Evolutionary conservation across 2,888 invertebrate genomes (phyloP).

Genomic region (Parnassius orleans): DNA sequence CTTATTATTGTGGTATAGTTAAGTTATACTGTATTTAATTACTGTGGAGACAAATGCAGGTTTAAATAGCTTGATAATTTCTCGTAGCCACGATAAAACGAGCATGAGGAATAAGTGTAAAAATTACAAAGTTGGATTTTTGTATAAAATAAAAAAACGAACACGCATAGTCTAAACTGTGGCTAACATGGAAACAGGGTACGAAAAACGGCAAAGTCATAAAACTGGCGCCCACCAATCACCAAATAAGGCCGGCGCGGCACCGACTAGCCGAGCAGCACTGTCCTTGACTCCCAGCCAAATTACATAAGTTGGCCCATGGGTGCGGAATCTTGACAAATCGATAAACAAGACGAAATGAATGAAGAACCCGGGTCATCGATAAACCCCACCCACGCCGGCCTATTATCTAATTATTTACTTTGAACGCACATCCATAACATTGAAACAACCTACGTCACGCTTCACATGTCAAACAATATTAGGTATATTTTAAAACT

Average conservation of each 20-base stretch:
- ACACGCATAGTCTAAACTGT: slow-evolving; percentile 61
- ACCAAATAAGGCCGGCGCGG: slow-evolving; percentile 74
- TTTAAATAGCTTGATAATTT: no score
- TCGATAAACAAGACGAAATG: slow-evolving; percentile 74
- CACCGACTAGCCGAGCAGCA: slow-evolving; percentile 65
- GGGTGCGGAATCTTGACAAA: slow-evolving; percentile 76
- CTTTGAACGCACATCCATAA: slow-evolving; percentile 63
- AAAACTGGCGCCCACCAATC: slow-evolving; percentile 80
- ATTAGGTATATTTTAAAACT: no score
- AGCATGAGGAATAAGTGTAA: no score
- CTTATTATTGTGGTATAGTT: no score
- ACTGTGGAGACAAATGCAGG: no score
- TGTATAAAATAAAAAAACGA: slow-evolving; percentile 34
- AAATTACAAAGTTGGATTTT: no score
- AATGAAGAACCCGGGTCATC: slow-evolving; percentile 61
- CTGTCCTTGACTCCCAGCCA: slow-evolving; percentile 79
- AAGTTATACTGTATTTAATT: no score
- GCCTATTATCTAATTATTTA: slow-evolving; percentile 59
- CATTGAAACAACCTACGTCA: slow-evolving; percentile 34
- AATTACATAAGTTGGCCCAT: slow-evolving; percentile 80
- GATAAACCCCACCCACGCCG: slow-evolving; percentile 65
- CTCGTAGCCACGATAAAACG: no score
- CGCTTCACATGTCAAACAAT: no score
- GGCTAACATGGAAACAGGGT: slow-evolving; percentile 68
- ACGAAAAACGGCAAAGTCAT: slow-evolving; percentile 77